These are phyloP conservation scores for Chaetodon trifascialis DNA, from an alignment of 2,113 vertebrate species.

Conservation along the genomic window DNA sequence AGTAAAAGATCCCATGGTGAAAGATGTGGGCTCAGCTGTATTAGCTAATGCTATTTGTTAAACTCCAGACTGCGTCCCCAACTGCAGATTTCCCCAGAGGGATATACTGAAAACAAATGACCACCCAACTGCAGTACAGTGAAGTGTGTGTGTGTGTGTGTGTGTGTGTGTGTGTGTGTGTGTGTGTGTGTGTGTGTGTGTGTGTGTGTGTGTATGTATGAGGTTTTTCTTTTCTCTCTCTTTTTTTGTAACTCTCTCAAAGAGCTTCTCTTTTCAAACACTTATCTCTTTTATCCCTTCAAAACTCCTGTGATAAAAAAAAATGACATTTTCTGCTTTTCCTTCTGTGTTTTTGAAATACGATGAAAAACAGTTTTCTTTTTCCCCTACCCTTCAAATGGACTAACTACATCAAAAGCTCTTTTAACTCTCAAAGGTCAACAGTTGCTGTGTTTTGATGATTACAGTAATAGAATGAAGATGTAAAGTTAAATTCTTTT, in stretches of 20 bases:
- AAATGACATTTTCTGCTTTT: neutral
- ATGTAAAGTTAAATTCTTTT: neutral
- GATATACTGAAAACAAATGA: slow-evolving; percentile 58
- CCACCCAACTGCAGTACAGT: slow-evolving; percentile 24
- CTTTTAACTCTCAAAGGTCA: slow-evolving; percentile 14
- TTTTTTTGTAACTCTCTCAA: slow-evolving; percentile 17
- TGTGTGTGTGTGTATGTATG: neutral
- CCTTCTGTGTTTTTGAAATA: slow-evolving; percentile 26
- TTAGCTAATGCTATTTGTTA: slow-evolving; percentile 74
- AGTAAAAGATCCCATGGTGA: slow-evolving; percentile 45
- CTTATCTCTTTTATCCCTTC: slow-evolving; percentile 20
- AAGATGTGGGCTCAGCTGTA: slow-evolving; percentile 74
- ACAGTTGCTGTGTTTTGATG: slow-evolving; percentile 6
- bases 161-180: neutral
- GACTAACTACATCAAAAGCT: slow-evolving; percentile 7
- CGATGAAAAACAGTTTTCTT: slow-evolving; percentile 27
- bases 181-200: neutral
- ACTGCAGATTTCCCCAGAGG: slow-evolving; percentile 72
- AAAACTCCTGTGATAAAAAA: slow-evolving; percentile 35
- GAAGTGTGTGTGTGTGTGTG: neutral
- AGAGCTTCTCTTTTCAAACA: slow-evolving; percentile 26
- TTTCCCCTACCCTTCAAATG: neutral
- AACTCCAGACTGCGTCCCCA: slow-evolving; percentile 54
- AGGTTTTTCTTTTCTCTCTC: neutral
- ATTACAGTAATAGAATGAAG: slow-evolving; percentile 11